Evolutionary conservation across 2,797 vertebrate genomes (phyloP), one percentile per base, ranked within the genome.

Genomic region (Remorina albescens): DNA sequence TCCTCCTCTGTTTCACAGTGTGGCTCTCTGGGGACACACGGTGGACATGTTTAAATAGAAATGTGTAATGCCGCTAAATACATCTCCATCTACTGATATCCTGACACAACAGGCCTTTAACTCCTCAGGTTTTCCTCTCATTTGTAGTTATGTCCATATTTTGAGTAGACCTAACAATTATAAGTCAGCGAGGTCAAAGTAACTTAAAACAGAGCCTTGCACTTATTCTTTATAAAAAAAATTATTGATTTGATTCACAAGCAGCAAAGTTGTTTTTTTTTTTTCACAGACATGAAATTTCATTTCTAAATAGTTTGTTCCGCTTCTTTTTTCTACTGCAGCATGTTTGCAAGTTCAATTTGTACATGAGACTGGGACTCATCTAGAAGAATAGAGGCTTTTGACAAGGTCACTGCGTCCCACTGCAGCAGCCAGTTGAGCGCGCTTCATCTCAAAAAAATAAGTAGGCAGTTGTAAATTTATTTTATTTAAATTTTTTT

Each of bases 391-490:
- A 47, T 57, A 12, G 0, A 21, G 16, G 4, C 11, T 49, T 25
- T 44, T n/a, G 18, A 46, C 51, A 39, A 58, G 41, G 32, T 62
- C 0, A 0, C 9, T 18, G 8, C 18, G 51, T n/a, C 11, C 62
- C 53, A 1, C 56, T 50, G 34, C 69, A 73, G 61, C 68, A 67
- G 28, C 26, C 39, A 11, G 30, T 26, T 4, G 0, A 57, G 9
- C 7, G 34, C 32, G 36, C 58, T 71, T 47, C 16, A 71, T 55
- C 3, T 62, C 8, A 21, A 63, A 21, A 23, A 34, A 34, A 34
- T 2, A 34, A 51, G 13, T 44, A 39, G 50, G 59, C 23, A 28
- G 53, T 71, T 25, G 28, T 30, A 63, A 37, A 69, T 49, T 18
- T 30, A 6, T 30, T 30, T 6, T 7, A 18, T 42, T 15, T 30